Evolutionary conservation across 2,113 vertebrate genomes (phyloP).

Genomic region (Cairina moschata): DNA sequence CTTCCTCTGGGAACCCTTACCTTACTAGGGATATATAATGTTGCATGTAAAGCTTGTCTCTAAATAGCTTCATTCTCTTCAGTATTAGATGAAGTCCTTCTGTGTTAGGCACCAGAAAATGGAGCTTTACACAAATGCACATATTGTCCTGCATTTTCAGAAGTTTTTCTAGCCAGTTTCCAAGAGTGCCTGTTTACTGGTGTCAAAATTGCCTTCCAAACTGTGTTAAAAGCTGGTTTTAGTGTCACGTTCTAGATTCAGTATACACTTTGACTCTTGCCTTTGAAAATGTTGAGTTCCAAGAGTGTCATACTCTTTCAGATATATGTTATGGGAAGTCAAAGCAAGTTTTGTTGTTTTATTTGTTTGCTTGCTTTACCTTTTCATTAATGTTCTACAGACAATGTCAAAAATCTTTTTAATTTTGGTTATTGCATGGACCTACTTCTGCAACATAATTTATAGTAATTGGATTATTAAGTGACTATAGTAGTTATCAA

Average conservation of each 20-base stretch:
- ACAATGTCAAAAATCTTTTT: constrained; percentile 11
- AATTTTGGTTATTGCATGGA: background rate
- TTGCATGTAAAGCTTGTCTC: background rate
- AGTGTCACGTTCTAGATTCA: background rate
- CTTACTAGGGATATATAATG: background rate
- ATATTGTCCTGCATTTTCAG: background rate
- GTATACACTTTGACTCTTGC: background rate
- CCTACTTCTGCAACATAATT: constrained; percentile 42
- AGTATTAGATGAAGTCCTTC: background rate
- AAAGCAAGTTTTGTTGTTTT: background rate
- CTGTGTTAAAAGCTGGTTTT: background rate
- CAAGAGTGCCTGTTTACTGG: background rate
- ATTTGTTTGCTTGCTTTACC: background rate
- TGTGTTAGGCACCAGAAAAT: background rate
- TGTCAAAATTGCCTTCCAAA: background rate
- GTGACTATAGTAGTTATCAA: constrained; percentile 62
- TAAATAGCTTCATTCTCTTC: background rate
- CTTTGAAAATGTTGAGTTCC: background rate
- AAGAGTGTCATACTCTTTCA: background rate
- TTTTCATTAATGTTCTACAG: background rate
- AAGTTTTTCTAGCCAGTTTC: background rate
- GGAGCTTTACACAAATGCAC: background rate
- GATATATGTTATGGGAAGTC: background rate
- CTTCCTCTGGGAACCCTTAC: background rate
- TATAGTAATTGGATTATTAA: constrained; percentile 64